Evolutionary conservation across 35 echinoderm and acorn worm genomes (phyloP), one percentile per base, ranked within the genome.

Genomic region (Acanthaster planci): DNA sequence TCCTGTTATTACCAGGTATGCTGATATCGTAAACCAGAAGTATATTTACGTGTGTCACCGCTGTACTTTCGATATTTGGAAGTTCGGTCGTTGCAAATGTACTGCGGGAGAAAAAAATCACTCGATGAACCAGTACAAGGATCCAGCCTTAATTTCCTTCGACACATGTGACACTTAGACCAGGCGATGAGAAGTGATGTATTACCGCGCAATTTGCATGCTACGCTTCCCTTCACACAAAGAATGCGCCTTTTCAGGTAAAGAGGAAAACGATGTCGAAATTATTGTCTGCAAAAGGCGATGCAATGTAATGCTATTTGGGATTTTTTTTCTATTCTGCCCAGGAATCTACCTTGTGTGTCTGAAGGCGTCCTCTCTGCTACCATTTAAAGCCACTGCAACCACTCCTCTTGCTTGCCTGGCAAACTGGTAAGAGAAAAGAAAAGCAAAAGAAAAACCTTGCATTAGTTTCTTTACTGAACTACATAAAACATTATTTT

Each of bases 1-100:
- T 67, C 30, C 18, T 67, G 59, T 67, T 67, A n/a, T 67, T 1
- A 8, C 59, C 59, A 0, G 12, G 12, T 67, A 67, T 22, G 23
- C n/a, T 27, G 21, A 67, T 67, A n/a, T 67, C 59, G 59, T 67
- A 67, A 14, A 67, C 59, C 59, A 67, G 59, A 67, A 67, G 59
- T 8, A 67, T 67, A 31, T 67, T 67, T 14, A 67, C 59, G 30
- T 67, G 59, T 22, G 59, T 27, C 23, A 67, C 59, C 0, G 1
- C 21, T 21, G 0, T 6, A 67, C 0, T 7, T 14, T 67, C 23
- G 0, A 67, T 14, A 31, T 67, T 67, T 1, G 59, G 59, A 67
- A 67, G 59, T 67, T 67, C 59, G 6, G 0, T 67, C 30, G 59
- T 67, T 0, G 59, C 59, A 22, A 67, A 67, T n/a, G 59, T 67